Percentiles rank a stretch among this genome's conserved stretches.
Conservation (phyloP, 1,140 invertebrate genomes). For the Orchesella cincta region DNA sequence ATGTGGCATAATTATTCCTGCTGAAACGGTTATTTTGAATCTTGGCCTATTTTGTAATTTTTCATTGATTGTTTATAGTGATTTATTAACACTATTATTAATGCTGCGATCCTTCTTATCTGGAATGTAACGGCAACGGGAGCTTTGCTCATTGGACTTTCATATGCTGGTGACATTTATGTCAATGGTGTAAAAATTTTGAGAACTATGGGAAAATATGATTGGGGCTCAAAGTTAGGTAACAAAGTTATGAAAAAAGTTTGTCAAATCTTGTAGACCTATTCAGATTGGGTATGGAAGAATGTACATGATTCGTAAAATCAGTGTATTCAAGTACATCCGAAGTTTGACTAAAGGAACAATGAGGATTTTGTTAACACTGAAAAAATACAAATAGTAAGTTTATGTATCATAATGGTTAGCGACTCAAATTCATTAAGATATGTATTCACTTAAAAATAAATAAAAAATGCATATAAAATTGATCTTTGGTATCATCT, state of each 20-base stretch:
- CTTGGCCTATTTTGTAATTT: slow-evolving; percentile 1
- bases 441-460: no score
- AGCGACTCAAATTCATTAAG: no score
- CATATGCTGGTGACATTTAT: background rate
- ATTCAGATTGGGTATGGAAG: background rate
- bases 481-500: no score
- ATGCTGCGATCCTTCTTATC: background rate
- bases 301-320: slow-evolving; percentile 5
- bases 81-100: background rate
- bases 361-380: background rate
- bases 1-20: background rate
- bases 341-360: background rate
- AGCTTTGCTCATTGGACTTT: background rate
- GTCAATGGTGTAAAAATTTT: background rate
- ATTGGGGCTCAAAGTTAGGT: background rate
- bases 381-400: no score
- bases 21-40: background rate
- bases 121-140: background rate
- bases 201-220: background rate
- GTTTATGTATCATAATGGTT: no score
- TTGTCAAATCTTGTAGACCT: background rate
- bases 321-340: background rate
- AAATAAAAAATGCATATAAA: no score
- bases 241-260: slow-evolving; percentile 1
- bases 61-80: background rate